Evolutionary conservation across 1,140 invertebrate species (phyloP), one percentile per base, ranked within the genome.

Genomic region (Frieseomelitta varia): DNA sequence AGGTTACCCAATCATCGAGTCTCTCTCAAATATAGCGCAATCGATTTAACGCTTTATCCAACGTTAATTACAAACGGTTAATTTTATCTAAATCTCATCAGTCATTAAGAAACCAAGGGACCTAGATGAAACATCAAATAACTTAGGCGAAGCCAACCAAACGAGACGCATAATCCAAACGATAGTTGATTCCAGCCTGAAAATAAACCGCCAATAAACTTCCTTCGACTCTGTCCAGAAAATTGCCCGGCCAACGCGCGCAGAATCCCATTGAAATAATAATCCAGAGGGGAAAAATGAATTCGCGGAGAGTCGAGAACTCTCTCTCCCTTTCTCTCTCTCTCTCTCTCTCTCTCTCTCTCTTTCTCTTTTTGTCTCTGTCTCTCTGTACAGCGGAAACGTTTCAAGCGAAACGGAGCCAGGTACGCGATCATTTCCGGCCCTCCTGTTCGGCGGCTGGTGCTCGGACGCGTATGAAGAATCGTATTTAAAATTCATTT

Each of bases 401-500:
- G 53, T 69, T 71, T 24, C 27, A 34, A 47, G 15, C 3, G 17
- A 56, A 81, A 51, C 53, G 51, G 47, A 73, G 19, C 58, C 51
- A 24, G n/a, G 11, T 14, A 21, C 72, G 67, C 61, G 61, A 76
- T 82, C 72, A 82, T 82, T 82, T 76, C 61, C 80, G 58, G 39
- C 51, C 51, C 72, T 27, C 3, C 27, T 27, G 21, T 53, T 81
- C 79, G 65, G 27, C 19, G 27, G 17, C 65, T 34, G 58, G 39
- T 47, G 21, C 39, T 71, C 68, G 68, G 39, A 27, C 51, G 17
- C 51, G 17, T 76, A 67, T 65, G 51, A 61, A 53, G 80, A 82
- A 82, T 82, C 73, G 72, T 55, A 73, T 74, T 81, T 81, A 30
- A 81, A 81, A 81, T 81, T 81, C 69, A 81, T 81, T 74, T 74